Conservation (phyloP, 2,113 vertebrate species). For the Gasterosteus nipponicus region DNA sequence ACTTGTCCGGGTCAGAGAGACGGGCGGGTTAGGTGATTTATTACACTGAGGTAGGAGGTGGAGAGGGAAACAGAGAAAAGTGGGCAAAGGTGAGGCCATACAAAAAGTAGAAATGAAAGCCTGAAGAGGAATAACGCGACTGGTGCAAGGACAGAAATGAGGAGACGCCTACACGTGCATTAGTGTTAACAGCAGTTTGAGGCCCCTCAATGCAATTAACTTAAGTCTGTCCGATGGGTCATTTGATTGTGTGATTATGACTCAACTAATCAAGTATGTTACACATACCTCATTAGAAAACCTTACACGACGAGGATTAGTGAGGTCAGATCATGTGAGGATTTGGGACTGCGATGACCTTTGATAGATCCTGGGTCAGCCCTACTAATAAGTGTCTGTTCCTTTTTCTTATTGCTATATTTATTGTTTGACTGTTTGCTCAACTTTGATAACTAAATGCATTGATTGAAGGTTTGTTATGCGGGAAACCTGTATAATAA, state of each 20-base stretch:
- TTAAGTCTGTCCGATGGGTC: neutral
- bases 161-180: neutral
- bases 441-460: slow-evolving; percentile 37
- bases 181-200: neutral
- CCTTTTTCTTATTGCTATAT: slow-evolving; percentile 18
- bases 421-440: slow-evolving; percentile 19
- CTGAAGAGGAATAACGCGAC: slow-evolving; percentile 1
- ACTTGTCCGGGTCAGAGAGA: slow-evolving; percentile 61
- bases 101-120: slow-evolving; percentile 21
- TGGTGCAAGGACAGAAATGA: neutral
- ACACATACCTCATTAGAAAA: slow-evolving; percentile 17
- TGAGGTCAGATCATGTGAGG: slow-evolving; percentile 41
- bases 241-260: slow-evolving; percentile 21
- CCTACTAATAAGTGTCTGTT: slow-evolving; percentile 38
- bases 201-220: neutral
- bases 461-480: slow-evolving; percentile 33
- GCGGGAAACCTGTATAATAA: slow-evolving; percentile 1
- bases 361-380: slow-evolving; percentile 41
- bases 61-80: slow-evolving; percentile 27
- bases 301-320: slow-evolving; percentile 50
- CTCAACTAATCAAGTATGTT: slow-evolving; percentile 25
- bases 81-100: slow-evolving; percentile 31
- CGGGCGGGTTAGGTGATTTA: slow-evolving; percentile 53
- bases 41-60: slow-evolving; percentile 41
- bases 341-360: slow-evolving; percentile 46